phyloP scores from a whole-genome alignment of 1,140 invertebrate species.

The Orchestia grillus region DNA sequence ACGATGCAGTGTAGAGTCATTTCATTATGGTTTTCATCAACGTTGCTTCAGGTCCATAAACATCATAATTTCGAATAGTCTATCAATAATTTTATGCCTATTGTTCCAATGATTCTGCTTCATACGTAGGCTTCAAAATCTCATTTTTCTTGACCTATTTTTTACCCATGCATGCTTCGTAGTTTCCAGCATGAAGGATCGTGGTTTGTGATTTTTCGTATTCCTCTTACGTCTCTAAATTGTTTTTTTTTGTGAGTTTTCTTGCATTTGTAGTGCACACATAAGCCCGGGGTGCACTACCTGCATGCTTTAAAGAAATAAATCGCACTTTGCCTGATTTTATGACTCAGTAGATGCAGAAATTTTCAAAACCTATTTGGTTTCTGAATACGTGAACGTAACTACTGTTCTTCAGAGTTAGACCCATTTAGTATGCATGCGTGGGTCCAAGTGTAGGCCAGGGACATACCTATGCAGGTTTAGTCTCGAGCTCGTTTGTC shows the following conservation, averaged over 20 bases:
- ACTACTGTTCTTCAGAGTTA: not conserved
- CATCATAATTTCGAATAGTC: not conserved
- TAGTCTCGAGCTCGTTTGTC: not conserved
- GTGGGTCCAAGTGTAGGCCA: not conserved
- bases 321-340: not conserved
- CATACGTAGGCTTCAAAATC: not conserved
- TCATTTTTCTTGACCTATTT: not conserved
- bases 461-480: not conserved
- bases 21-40: not conserved
- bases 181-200: slow-evolving; percentile 18
- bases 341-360: not conserved
- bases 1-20: not conserved
- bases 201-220: slow-evolving; percentile 65
- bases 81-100: not conserved
- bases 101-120: not conserved
- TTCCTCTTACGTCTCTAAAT: slow-evolving; percentile 60
- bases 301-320: not conserved
- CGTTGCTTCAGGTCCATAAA: not conserved
- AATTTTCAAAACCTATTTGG: not conserved
- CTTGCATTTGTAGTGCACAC: slow-evolving; percentile 56
- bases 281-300: not conserved
- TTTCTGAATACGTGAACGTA: not conserved
- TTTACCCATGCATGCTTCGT: not conserved
- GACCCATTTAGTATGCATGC: not conserved
- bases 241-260: slow-evolving; percentile 58